phyloP scores from a whole-genome alignment of 2,113 vertebrate genomes.

The Ctenomys sociabilis region DNA sequence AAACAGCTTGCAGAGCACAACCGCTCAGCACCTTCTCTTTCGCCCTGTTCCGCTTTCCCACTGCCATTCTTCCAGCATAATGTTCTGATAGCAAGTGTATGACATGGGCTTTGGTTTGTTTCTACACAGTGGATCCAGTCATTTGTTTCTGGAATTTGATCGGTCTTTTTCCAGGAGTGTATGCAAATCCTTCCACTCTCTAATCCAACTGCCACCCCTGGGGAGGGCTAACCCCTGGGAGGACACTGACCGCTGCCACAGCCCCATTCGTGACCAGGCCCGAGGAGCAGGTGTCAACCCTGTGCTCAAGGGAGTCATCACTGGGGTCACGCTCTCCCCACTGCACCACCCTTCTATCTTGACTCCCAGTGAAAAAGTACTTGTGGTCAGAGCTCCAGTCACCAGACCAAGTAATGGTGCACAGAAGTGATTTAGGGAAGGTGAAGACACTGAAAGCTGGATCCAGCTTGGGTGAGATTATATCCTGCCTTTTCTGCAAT shows the following conservation, averaged over 20 bases:
- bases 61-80: constrained; percentile 91
- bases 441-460: constrained; percentile 90
- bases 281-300: constrained; percentile 90
- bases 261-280: constrained; percentile 93
- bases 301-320: constrained; percentile 69
- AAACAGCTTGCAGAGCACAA: constrained; percentile 94
- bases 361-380: constrained; percentile 96
- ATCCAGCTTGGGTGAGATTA: constrained; percentile 80
- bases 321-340: constrained; percentile 90
- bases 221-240: constrained; percentile 85
- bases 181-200: constrained; percentile 92
- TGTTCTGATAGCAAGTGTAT: constrained; percentile 92
- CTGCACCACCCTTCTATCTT: constrained; percentile 96
- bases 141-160: constrained; percentile 80
- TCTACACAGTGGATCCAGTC: constrained; percentile 91
- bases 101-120: constrained; percentile 86
- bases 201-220: constrained; percentile 92
- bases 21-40: constrained; percentile 86
- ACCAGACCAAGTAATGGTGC: constrained; percentile 99
- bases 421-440: constrained; percentile 90
- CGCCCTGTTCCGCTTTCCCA: constrained; percentile 86
- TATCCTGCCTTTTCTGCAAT: constrained; percentile 90
- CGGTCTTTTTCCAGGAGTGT: constrained; percentile 90
- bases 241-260: constrained; percentile 93
- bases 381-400: constrained; percentile 96